Evolutionary conservation across 2,888 invertebrate species (phyloP).

Genomic region (Pristionchus entomophagus): DNA sequence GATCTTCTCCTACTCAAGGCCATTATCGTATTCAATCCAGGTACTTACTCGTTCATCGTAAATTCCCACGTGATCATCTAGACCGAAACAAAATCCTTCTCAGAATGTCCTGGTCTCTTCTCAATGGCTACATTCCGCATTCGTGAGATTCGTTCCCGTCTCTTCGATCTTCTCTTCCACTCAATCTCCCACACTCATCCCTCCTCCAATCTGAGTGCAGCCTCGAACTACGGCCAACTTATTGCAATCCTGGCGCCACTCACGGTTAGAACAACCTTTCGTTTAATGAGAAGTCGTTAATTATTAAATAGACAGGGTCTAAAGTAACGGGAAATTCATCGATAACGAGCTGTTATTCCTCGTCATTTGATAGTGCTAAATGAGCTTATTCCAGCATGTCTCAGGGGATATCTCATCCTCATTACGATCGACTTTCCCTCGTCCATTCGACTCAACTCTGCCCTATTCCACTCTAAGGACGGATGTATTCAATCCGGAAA

Average conservation of each 20-base stretch:
- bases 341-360: neutral
- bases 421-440: neutral
- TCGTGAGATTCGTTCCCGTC: constrained; percentile 38
- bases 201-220: neutral
- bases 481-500: constrained; percentile 29
- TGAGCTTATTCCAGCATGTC: constrained; percentile 4
- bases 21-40: constrained; percentile 57
- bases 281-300: neutral
- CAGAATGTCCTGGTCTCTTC: constrained; percentile 31
- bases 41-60: neutral
- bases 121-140: constrained; percentile 19
- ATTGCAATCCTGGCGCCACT: neutral
- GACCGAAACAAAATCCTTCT: neutral
- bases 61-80: neutral
- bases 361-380: neutral
- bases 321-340: neutral
- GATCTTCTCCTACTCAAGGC: constrained; percentile 56
- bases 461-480: neutral
- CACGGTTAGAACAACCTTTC: neutral
- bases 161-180: constrained; percentile 33
- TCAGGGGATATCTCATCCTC: neutral
- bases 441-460: neutral
- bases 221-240: constrained; percentile 22
- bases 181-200: constrained; percentile 18
- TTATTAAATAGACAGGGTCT: neutral